phyloP scores from a whole-genome alignment of 2,113 vertebrate species.

The Silurus glanis region DNA sequence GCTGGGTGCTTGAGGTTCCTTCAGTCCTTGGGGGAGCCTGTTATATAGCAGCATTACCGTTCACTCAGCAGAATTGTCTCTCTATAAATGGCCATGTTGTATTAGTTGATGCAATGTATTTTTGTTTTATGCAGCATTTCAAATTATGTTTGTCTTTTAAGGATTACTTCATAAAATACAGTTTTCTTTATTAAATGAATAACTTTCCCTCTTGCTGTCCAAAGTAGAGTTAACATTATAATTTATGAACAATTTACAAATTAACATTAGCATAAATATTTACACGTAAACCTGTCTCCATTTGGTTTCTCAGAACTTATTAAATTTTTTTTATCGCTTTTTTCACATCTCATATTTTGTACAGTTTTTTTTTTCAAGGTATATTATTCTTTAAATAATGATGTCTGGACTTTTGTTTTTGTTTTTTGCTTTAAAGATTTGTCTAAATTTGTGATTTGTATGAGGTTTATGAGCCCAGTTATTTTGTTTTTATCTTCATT shows the following conservation, averaged over 20 bases:
- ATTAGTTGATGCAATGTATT: conserved; percentile 10
- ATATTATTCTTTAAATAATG: too few relatives aligned
- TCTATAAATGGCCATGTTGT: conserved; percentile 26
- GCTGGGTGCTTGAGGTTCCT: conserved; percentile 20
- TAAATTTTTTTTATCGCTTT: too few relatives aligned
- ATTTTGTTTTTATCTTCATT: not conserved
- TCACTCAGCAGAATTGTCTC: conserved; percentile 10
- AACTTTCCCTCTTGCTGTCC: not conserved
- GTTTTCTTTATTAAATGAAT: not conserved
- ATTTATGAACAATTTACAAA: not conserved
- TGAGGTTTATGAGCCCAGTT: not conserved
- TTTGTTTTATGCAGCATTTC: not conserved
- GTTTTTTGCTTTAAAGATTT: too few relatives aligned
- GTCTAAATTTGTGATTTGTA: not conserved
- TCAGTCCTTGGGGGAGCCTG: not conserved
- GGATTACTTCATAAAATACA: not conserved
- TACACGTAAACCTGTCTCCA: not conserved
- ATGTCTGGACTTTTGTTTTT: too few relatives aligned
- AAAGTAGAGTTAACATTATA: not conserved
- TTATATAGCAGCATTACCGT: conserved; percentile 32
- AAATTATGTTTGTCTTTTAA: not conserved
- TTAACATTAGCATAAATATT: not conserved
- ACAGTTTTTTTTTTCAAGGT: not conserved
- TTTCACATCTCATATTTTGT: not conserved
- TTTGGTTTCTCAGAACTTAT: not conserved